phyloP scores from a whole-genome alignment of 1,140 invertebrate species.

The Bicyclus anynana region DNA sequence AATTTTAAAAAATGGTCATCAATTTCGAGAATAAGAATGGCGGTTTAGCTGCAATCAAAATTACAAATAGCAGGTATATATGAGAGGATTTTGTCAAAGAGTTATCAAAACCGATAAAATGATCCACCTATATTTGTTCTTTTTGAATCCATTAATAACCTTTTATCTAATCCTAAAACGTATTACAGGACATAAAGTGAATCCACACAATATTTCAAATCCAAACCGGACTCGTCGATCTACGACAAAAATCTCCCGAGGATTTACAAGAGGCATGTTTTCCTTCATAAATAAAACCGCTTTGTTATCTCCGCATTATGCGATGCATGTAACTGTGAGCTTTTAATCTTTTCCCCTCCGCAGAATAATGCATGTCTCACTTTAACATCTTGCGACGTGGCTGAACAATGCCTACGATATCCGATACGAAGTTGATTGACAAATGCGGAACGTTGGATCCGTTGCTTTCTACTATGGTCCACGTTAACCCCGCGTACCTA shows the following conservation, averaged over 20 bases:
- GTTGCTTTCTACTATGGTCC: not conserved
- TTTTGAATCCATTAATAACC: no score
- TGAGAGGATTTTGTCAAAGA: no score
- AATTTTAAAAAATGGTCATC: no score
- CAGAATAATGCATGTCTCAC: not conserved
- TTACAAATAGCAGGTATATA: no score
- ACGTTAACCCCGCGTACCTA: not conserved
- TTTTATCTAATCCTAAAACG: no score
- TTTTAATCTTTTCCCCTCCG: not conserved
- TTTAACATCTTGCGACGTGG: not conserved
- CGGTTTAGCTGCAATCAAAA: no score
- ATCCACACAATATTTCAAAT: no score
- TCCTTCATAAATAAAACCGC: not conserved
- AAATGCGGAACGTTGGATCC: not conserved
- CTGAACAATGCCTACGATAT: not conserved
- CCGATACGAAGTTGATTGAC: not conserved
- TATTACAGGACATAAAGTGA: no score
- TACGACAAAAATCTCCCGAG: not conserved
- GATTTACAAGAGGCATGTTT: not conserved
- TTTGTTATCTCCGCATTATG: not conserved
- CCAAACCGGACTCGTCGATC: not conserved
- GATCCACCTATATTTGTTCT: no score
- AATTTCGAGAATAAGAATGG: no score
- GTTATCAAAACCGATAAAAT: no score
- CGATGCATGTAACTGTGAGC: not conserved